phyloP scores from a whole-genome alignment of 2,888 invertebrate species.

The Platerodrilus igneus region DNA sequence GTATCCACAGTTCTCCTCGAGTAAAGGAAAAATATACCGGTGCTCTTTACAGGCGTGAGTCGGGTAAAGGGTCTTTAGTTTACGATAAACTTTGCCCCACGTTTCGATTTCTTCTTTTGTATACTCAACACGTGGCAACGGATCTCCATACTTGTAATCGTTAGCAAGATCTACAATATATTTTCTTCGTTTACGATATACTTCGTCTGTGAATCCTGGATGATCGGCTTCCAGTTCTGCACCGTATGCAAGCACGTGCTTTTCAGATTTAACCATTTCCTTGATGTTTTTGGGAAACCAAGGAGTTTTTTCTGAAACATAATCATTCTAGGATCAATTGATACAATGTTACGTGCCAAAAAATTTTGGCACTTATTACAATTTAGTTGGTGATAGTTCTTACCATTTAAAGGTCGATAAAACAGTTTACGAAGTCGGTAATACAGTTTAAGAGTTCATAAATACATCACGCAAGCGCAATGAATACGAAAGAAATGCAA shows the following conservation, averaged over 20 bases:
- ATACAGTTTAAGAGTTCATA: too few relatives aligned
- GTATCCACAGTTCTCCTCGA: conserved; percentile 95
- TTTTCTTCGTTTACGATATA: conserved; percentile 77
- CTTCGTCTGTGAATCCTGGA: conserved; percentile 94
- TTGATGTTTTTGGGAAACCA: conserved; percentile 96
- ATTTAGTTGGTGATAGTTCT: too few relatives aligned
- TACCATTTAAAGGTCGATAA: too few relatives aligned
- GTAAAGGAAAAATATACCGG: conserved; percentile 90
- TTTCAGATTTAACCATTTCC: conserved; percentile 95
- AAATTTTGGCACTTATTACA: too few relatives aligned
- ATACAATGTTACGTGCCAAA: too few relatives aligned
- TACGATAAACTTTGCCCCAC: conserved; percentile 85
- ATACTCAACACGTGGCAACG: conserved; percentile 86
- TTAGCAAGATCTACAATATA: conserved; percentile 94
- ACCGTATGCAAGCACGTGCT: conserved; percentile 95
- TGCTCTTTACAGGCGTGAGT: conserved; percentile 96
- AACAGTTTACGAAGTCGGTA: too few relatives aligned
- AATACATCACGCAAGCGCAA: too few relatives aligned
- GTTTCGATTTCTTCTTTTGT: conserved; percentile 82
- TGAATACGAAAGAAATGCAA: too few relatives aligned
- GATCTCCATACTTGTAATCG: conserved; percentile 89
- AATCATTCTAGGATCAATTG: too few relatives aligned
- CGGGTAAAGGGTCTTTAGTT: conserved; percentile 83
- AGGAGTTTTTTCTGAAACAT: conserved; percentile 70
- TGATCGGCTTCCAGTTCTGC: conserved; percentile 91